Base-by-base conservation (phyloP, 2,888 invertebrate species). In the Habroteleia sp. region DNA sequence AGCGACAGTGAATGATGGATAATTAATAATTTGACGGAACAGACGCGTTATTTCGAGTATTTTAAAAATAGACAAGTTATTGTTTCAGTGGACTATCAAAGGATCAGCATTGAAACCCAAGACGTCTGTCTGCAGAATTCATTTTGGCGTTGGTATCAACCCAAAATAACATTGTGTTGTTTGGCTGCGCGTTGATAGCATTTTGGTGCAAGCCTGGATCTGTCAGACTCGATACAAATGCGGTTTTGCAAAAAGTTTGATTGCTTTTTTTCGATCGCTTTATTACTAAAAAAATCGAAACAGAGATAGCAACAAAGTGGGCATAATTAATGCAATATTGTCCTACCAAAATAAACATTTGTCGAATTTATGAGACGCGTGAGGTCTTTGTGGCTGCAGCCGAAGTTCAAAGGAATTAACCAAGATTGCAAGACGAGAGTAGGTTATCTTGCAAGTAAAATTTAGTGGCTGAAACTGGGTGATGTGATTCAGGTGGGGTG, bases 401-500 rank as follows among this genome's bases (percentile, higher is more conserved):
- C 11, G 17, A 41, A 44, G 27, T 35, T 52, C 3, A 17, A 44
- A 52, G 48, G 31, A 62, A 69, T 60, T 69, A 69, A 39, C 44
- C 7, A 52, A 52, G 52, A 69, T 69, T 69, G 44, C 16, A 14
- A 29, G 52, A 52, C 29, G 8, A 50, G 42, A 60, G 37, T 52
- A 29, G 69, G 50, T 69, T 60, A 69, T 69, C 52, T 60, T 44
- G 50, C 60, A 52, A 42, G 52, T 11, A 62, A 52, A 69, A 69
- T 60, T 50, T 69, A 69, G 50, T 44, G 42, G 37, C 60, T 52
- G 33, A 58, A 50, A 68, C 58, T 56, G 27, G 58, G 48, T 58
- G 69, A 69, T 69, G 69, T 52, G 69, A 69, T 69, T 60, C 69
- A 69, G 37, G 69, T 50, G 42, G 50, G 58, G 33, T 37, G 69